Evolutionary conservation across 1,140 invertebrate species (phyloP).

Genomic region (Saccostrea echinata): DNA sequence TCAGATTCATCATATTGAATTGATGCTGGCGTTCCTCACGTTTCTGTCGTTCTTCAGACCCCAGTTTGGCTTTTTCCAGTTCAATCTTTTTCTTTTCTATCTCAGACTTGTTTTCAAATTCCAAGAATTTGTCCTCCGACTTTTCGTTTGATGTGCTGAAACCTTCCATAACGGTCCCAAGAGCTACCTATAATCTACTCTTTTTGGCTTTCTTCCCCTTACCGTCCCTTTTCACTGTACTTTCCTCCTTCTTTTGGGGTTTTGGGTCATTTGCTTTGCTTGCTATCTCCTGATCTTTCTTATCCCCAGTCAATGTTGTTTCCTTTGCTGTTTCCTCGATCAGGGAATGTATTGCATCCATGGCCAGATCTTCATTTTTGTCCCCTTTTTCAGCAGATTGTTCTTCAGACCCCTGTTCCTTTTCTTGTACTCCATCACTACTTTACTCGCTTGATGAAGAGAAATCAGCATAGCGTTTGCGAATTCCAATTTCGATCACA

Average conservation of each 20-base stretch:
- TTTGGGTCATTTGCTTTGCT: background rate
- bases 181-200: constrained; percentile 13
- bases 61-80: no score
- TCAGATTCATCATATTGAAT: no score
- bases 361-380: background rate
- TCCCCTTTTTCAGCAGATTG: no score
- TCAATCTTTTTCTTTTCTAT: no score
- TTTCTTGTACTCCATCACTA: constrained; percentile 6
- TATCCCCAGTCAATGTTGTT: no score
- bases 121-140: background rate
- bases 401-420: constrained; percentile 14
- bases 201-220: constrained; percentile 11
- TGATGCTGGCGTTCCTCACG: no score
- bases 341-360: no score
- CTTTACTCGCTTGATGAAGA: constrained; percentile 8
- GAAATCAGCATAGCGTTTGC: no score
- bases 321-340: background rate
- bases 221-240: background rate
- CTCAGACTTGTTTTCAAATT: no score
- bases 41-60: no score
- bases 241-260: no score
- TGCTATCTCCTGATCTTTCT: constrained; percentile 1
- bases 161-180: constrained; percentile 26
- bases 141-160: background rate
- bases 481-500: background rate